These are phyloP conservation scores for Neocloeon triangulifer DNA, from an alignment of 1,140 invertebrate genomes.

Conservation along the genomic window DNA sequence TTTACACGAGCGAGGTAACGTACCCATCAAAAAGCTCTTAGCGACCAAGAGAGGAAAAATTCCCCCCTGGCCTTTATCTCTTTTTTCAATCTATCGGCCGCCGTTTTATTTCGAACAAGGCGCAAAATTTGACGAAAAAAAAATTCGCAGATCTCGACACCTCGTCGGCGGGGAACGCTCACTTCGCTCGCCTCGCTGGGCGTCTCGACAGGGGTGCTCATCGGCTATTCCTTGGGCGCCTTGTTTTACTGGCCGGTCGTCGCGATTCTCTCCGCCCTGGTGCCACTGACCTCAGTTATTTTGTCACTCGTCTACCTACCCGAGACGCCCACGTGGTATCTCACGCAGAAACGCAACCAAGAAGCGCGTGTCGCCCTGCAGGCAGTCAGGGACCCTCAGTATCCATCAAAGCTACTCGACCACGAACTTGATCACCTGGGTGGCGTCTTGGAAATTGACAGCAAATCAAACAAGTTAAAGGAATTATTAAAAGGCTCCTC, in stretches of 20 bases:
- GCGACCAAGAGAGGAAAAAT: too few relatives aligned
- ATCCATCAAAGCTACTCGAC: background rate
- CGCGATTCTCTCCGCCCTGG: slow-evolving; percentile 28
- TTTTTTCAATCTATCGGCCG: too few relatives aligned
- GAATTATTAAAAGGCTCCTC: too few relatives aligned
- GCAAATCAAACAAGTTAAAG: slow-evolving; percentile 20
- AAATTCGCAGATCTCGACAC: too few relatives aligned
- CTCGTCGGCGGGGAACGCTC: too few relatives aligned
- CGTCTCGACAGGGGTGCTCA: slow-evolving; percentile 12
- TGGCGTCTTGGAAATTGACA: background rate
- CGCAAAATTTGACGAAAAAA: too few relatives aligned
- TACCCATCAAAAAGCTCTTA: too few relatives aligned
- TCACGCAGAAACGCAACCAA: slow-evolving; percentile 32
- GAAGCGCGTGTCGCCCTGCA: slow-evolving; percentile 30
- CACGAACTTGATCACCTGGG: background rate
- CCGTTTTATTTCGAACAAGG: too few relatives aligned
- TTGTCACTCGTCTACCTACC: slow-evolving; percentile 38
- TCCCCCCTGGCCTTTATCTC: too few relatives aligned
- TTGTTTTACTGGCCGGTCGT: slow-evolving; percentile 29
- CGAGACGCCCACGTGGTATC: slow-evolving; percentile 44
- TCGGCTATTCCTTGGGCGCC: slow-evolving; percentile 37
- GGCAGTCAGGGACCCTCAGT: slow-evolving; percentile 6
- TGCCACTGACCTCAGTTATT: slow-evolving; percentile 30
- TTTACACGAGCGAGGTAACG: slow-evolving; percentile 43
- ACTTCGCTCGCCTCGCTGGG: too few relatives aligned